Evolutionary conservation across 1,140 invertebrate genomes (phyloP).

Genomic region (Hestina assimilis): DNA sequence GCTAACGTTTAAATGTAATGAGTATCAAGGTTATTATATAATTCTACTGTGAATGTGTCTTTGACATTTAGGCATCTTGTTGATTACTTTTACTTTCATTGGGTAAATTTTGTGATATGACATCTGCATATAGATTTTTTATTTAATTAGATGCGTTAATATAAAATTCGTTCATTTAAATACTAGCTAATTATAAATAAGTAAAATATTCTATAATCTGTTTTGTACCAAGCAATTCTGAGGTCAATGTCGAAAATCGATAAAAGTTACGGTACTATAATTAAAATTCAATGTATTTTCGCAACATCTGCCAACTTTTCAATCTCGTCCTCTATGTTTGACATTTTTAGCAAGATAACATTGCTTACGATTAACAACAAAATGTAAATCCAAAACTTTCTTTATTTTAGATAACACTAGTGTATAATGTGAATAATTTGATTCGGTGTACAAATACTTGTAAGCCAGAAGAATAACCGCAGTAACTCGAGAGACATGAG

Average conservation of each 20-base stretch:
- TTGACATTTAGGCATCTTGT: constrained; percentile 46
- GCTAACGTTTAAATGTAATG: constrained; percentile 15
- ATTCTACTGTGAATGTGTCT: constrained; percentile 45
- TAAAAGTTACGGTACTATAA: constrained; percentile 5
- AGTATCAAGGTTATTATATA: constrained; percentile 42
- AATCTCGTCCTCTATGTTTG: neutral
- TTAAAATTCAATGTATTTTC: constrained; percentile 7
- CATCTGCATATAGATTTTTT: constrained; percentile 17
- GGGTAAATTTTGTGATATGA: constrained; percentile 27
- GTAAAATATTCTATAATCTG: neutral
- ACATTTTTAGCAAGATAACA: constrained; percentile 1
- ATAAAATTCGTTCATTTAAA: neutral
- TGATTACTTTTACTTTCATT: constrained; percentile 53
- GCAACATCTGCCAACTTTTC: constrained; percentile 12
- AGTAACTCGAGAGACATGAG: constrained; percentile 49
- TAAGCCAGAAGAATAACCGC: constrained; percentile 8
- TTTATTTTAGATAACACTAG: constrained; percentile 36
- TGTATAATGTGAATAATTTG: constrained; percentile 37
- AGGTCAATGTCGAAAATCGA: constrained; percentile 48
- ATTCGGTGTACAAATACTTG: constrained; percentile 6
- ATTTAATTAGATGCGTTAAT: neutral
- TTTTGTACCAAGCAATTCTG: constrained; percentile 16
- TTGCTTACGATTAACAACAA: neutral
- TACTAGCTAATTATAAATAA: neutral
- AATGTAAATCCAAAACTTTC: neutral